Conservation (phyloP, 2,888 invertebrate genomes). For the Ophioninae sp. region DNA sequence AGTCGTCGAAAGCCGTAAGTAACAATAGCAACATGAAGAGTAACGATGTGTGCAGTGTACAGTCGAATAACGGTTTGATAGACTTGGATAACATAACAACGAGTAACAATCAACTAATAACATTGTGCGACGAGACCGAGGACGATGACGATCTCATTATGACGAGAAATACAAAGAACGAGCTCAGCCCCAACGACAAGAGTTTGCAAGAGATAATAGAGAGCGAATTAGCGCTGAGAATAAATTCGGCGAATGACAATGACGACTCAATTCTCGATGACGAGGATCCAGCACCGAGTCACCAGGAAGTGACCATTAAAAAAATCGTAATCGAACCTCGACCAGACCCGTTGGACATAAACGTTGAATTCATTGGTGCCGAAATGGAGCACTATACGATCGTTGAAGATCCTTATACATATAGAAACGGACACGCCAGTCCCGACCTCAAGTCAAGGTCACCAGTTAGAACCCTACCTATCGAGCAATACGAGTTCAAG, state of each 20-base stretch:
- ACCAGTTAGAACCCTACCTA: conserved; percentile 27
- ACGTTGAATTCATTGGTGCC: conserved; percentile 74
- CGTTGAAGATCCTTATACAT: conserved; percentile 72
- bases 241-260: conserved; percentile 71
- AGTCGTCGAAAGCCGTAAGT: conserved; percentile 79
- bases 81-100: conserved; percentile 78
- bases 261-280: conserved; percentile 58
- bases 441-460: conserved; percentile 56
- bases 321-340: conserved; percentile 72
- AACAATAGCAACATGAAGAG: conserved; percentile 75
- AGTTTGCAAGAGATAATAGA: conserved; percentile 79
- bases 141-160: conserved; percentile 74
- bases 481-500: conserved; percentile 19
- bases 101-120: conserved; percentile 79
- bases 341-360: conserved; percentile 70
- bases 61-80: conserved; percentile 81
- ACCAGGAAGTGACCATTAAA: conserved; percentile 72
- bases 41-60: conserved; percentile 78
- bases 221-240: conserved; percentile 77
- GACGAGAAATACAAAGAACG: conserved; percentile 76
- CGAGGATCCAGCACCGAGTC: conserved; percentile 55
- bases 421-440: conserved; percentile 73
- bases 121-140: conserved; percentile 76
- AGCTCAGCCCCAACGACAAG: conserved; percentile 76
- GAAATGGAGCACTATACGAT: conserved; percentile 74